phyloP scores from a whole-genome alignment of 2,888 invertebrate genomes.

The Epinotia ramella region DNA sequence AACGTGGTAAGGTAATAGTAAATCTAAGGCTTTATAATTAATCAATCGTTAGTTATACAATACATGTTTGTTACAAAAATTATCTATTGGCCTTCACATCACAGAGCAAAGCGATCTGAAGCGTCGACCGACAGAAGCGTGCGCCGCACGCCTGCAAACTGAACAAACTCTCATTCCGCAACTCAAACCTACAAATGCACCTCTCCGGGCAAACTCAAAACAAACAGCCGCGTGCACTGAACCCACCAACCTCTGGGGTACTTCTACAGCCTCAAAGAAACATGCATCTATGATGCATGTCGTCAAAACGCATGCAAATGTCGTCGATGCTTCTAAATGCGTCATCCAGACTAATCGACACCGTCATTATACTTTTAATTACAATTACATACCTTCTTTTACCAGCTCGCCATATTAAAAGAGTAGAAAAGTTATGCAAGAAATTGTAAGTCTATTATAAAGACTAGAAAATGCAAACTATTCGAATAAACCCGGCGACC shows the following conservation, averaged over 20 bases:
- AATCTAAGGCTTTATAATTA: slow-evolving; percentile 72
- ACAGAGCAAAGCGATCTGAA: slow-evolving; percentile 80
- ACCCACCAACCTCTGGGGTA: neutral
- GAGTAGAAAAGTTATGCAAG: slow-evolving; percentile 56
- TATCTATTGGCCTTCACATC: slow-evolving; percentile 84
- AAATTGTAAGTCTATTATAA: slow-evolving; percentile 68
- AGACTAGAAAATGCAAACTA: slow-evolving; percentile 84
- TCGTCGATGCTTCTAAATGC: slow-evolving; percentile 64
- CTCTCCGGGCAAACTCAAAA: slow-evolving; percentile 31
- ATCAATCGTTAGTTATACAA: slow-evolving; percentile 79
- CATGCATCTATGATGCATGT: slow-evolving; percentile 53
- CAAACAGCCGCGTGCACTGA: slow-evolving; percentile 13
- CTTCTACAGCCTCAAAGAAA: slow-evolving; percentile 53
- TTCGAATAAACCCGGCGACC: slow-evolving; percentile 65
- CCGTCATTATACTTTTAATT: slow-evolving; percentile 48
- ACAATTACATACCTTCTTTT: slow-evolving; percentile 36
- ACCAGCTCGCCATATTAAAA: slow-evolving; percentile 45
- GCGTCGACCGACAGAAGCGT: slow-evolving; percentile 60
- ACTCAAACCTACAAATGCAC: slow-evolving; percentile 9
- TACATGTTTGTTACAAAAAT: slow-evolving; percentile 81
- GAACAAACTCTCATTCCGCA: slow-evolving; percentile 12
- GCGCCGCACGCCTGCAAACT: slow-evolving; percentile 45
- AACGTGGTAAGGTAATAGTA: slow-evolving; percentile 81
- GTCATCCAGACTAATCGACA: slow-evolving; percentile 55
- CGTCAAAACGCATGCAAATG: slow-evolving; percentile 54